Conservation (phyloP, 2,888 invertebrate genomes). For the Athrips mouffetella region DNA sequence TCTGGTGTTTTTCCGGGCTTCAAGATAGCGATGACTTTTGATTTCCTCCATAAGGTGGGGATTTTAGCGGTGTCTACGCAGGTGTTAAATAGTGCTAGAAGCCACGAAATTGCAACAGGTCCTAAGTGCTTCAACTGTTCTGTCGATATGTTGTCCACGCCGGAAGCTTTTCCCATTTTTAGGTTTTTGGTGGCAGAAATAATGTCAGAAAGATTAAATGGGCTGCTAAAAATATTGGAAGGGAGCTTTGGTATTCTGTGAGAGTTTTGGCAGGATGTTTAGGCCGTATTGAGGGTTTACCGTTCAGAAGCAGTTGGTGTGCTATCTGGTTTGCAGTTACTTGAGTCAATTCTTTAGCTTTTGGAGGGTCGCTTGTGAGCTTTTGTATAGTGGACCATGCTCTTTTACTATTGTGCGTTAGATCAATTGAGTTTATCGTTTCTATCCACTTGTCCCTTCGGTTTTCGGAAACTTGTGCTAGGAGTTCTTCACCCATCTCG, state of each 20-base stretch:
- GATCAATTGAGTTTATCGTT: neutral
- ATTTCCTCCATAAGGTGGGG: too few species aligned
- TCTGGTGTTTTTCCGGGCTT: too few species aligned
- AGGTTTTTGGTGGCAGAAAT: neutral
- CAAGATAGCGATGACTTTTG: too few species aligned
- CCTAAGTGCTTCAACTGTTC: neutral
- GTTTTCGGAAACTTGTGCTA: neutral
- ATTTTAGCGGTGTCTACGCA: too few species aligned
- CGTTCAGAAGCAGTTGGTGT: neutral
- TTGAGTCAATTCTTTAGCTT: neutral
- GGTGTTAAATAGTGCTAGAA: too few species aligned
- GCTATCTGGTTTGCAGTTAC: conserved; percentile 5
- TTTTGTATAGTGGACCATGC: neutral
- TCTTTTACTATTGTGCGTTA: conserved; percentile 1
- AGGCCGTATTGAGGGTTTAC: too few species aligned
- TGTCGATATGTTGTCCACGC: neutral
- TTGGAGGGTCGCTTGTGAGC: neutral
- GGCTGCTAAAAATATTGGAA: too few species aligned
- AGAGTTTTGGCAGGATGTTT: too few species aligned
- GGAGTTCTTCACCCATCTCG: neutral
- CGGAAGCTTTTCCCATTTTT: neutral
- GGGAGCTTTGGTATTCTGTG: too few species aligned
- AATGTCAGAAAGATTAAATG: too few species aligned
- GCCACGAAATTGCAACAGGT: neutral
- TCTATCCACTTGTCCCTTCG: neutral